phyloP scores from a whole-genome alignment of 1,140 invertebrate genomes.

The Lucilia cuprina region DNA sequence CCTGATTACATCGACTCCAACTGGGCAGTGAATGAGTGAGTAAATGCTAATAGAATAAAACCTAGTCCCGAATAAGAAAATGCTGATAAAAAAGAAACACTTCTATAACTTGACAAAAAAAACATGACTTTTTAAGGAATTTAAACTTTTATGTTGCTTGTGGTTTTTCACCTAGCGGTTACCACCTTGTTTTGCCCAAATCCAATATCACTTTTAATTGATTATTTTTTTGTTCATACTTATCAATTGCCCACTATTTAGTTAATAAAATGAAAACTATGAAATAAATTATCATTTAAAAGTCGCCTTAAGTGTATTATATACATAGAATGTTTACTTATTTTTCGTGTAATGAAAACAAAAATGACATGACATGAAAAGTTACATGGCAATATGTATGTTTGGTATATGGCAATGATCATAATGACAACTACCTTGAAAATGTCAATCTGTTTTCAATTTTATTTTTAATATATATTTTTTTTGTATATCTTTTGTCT shows the following conservation, averaged over 20 bases:
- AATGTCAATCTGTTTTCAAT: background rate
- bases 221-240: background rate
- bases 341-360: background rate
- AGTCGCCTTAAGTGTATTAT: background rate
- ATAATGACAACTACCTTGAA: background rate
- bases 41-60: too few species aligned
- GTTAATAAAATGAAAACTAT: background rate
- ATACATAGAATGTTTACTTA: too few species aligned
- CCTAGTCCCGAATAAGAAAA: background rate
- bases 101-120: background rate
- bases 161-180: background rate
- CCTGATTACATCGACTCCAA: background rate
- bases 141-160: background rate
- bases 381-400: background rate
- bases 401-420: background rate
- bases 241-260: too few species aligned
- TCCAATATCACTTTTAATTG: background rate
- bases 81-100: background rate
- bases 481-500: background rate
- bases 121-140: constrained; percentile 3
- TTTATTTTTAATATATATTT: background rate
- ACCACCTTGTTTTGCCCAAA: background rate
- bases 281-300: background rate
- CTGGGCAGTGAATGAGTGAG: background rate
- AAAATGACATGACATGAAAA: background rate